Percentiles rank a stretch among this genome's conserved stretches.
Conservation (phyloP, 2,888 invertebrate species). For the Melanophora roralis region DNA sequence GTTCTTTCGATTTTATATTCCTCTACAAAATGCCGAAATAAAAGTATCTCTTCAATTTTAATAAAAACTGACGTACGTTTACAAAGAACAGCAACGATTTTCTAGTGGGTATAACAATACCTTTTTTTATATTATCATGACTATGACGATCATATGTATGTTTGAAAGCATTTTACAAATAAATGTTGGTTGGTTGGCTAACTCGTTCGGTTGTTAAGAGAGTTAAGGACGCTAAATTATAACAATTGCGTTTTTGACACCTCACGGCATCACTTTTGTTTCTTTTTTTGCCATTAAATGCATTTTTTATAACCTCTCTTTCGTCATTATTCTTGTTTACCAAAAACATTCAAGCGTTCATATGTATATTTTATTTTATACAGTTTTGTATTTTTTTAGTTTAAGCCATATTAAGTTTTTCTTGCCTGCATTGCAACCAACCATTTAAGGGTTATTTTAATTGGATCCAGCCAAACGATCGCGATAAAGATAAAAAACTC, state of each 20-base stretch:
- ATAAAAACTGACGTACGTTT: too few species aligned
- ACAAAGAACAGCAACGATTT: too few species aligned
- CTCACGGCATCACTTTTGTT: constrained; percentile 56
- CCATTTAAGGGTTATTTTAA: constrained; percentile 58
- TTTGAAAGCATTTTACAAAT: neutral
- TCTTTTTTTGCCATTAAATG: neutral
- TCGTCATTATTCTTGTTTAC: constrained; percentile 17
- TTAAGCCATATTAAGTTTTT: constrained; percentile 24
- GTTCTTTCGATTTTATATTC: too few species aligned
- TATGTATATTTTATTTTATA: constrained; percentile 29
- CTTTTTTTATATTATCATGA: constrained; percentile 11
- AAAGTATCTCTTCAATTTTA: too few species aligned
- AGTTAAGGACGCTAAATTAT: constrained; percentile 60
- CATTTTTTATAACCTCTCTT: constrained; percentile 2
- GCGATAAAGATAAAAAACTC: constrained; percentile 39
- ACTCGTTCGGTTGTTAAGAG: constrained; percentile 55
- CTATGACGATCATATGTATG: neutral
- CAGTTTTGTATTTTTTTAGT: neutral
- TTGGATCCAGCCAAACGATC: constrained; percentile 52
- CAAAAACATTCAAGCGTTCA: constrained; percentile 9
- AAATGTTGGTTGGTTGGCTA: constrained; percentile 28
- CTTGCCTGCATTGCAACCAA: neutral
- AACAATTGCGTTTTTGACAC: constrained; percentile 61
- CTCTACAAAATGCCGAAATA: too few species aligned
- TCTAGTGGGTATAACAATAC: constrained; percentile 17